A percentile compares a stretch with the other conserved stretches of the same genome.
Conservation (phyloP, 1,140 invertebrate genomes). For the Drosophila kikkawai region DNA sequence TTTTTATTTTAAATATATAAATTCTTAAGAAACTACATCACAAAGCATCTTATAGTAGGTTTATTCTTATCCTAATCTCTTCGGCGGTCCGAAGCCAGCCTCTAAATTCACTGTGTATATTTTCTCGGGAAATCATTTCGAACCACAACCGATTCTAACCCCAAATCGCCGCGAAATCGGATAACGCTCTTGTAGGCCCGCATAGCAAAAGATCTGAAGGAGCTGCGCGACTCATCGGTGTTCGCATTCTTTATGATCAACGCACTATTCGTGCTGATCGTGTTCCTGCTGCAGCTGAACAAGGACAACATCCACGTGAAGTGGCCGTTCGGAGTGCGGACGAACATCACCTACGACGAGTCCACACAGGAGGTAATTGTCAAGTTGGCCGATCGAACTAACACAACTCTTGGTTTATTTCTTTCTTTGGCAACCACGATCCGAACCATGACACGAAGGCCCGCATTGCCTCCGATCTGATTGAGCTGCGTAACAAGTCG, state of each 20-base stretch:
- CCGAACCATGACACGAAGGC: conserved; percentile 87
- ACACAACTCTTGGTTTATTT: conserved; percentile 62
- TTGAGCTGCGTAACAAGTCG: conserved; percentile 97
- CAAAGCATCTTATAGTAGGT: not conserved
- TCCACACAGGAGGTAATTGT: conserved; percentile 93
- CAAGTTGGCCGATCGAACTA: conserved; percentile 72
- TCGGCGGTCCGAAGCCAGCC: conserved; percentile 1
- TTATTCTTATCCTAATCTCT: not conserved
- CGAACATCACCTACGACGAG: conserved; percentile 96
- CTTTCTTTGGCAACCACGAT: conserved; percentile 46
- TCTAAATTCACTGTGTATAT: not conserved
- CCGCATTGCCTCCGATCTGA: conserved; percentile 94
- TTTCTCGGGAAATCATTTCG: not conserved
- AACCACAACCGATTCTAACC: conserved; percentile 11
- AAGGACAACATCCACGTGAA: conserved; percentile 97
- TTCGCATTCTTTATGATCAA: conserved; percentile 99
- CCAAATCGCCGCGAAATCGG: conserved; percentile 32
- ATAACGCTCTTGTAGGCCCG: conserved; percentile 88
- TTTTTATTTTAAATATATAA: not conserved
- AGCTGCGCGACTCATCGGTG: conserved; percentile 96
- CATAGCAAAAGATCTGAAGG: conserved; percentile 95
- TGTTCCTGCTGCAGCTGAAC: conserved; percentile 98
- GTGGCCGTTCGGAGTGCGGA: conserved; percentile 97
- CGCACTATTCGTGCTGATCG: conserved; percentile 98
- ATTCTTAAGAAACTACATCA: not conserved